Conservation (phyloP, 37 sponge, comb jelly and placozoan species). For the Cliona cf. orientalis region DNA sequence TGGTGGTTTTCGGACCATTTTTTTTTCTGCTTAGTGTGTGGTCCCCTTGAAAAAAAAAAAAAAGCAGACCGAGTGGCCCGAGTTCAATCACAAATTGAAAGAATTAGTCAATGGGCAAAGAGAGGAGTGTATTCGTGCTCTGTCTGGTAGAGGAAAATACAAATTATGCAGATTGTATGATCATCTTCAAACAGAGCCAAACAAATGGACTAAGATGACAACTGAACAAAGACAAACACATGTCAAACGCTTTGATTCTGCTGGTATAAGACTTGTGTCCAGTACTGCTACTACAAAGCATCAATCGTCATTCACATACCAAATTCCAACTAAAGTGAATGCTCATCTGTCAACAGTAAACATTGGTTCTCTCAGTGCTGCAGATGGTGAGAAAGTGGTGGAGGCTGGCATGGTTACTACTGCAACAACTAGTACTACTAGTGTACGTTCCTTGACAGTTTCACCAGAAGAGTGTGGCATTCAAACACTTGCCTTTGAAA, state of each 20-base stretch:
- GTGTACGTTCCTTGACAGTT: too few species aligned
- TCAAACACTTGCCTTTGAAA: not conserved
- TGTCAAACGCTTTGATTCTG: slow-evolving; percentile 12
- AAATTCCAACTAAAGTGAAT: too few species aligned
- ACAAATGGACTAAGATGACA: slow-evolving; percentile 19
- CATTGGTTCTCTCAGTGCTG: too few species aligned
- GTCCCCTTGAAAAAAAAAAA: too few species aligned
- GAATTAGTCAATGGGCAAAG: not conserved
- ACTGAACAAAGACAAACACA: slow-evolving; percentile 24
- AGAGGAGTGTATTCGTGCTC: slow-evolving; percentile 14
- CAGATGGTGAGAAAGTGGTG: not conserved
- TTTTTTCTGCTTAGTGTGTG: too few species aligned
- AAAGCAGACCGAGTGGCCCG: slow-evolving; percentile 57
- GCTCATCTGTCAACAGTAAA: too few species aligned
- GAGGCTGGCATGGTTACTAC: not conserved
- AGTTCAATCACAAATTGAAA: slow-evolving; percentile 2
- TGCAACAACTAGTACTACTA: too few species aligned
- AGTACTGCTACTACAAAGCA: too few species aligned
- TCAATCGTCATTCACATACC: too few species aligned
- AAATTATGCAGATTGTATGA: not conserved
- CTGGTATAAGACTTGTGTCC: too few species aligned
- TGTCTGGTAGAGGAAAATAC: slow-evolving; percentile 34
- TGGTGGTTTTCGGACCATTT: too few species aligned
- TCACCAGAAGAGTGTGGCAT: slow-evolving; percentile 11
- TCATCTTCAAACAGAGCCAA: slow-evolving; percentile 7